Conservation (phyloP, 2,888 invertebrate species). For the Drosophila lutescens region DNA sequence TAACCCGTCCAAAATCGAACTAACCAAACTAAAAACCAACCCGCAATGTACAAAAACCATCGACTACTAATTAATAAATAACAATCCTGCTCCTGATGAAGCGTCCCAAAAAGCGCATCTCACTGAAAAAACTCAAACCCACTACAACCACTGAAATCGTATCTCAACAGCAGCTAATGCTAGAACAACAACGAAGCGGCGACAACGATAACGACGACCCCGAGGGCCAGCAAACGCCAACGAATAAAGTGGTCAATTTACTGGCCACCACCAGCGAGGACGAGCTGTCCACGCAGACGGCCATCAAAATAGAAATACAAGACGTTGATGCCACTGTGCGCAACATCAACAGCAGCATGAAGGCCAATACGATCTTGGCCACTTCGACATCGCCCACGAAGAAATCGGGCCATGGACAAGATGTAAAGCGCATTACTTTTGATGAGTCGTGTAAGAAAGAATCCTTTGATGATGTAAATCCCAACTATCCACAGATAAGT, state of each 20-base stretch:
- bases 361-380: slow-evolving; percentile 66
- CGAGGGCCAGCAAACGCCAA: slow-evolving; percentile 50
- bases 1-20: slow-evolving; percentile 28
- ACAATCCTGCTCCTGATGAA: slow-evolving; percentile 59
- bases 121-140: slow-evolving; percentile 78
- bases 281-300: slow-evolving; percentile 75
- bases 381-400: slow-evolving; percentile 77
- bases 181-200: slow-evolving; percentile 65
- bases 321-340: slow-evolving; percentile 61
- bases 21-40: slow-evolving; percentile 27
- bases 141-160: slow-evolving; percentile 77
- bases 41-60: slow-evolving; percentile 41
- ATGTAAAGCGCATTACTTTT: slow-evolving; percentile 85
- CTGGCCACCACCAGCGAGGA: slow-evolving; percentile 69
- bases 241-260: slow-evolving; percentile 32
- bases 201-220: slow-evolving; percentile 70
- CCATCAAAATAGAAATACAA: slow-evolving; percentile 78
- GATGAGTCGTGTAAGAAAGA: slow-evolving; percentile 85
- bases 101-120: slow-evolving; percentile 82
- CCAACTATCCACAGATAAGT: slow-evolving; percentile 87
- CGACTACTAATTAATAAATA: slow-evolving; percentile 15
- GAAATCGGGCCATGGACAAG: slow-evolving; percentile 81
- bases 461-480: slow-evolving; percentile 84
- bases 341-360: slow-evolving; percentile 46
- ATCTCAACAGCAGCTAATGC: slow-evolving; percentile 81